phyloP scores from a whole-genome alignment of 2,113 vertebrate genomes.

The Cyanoderma ruficeps region DNA sequence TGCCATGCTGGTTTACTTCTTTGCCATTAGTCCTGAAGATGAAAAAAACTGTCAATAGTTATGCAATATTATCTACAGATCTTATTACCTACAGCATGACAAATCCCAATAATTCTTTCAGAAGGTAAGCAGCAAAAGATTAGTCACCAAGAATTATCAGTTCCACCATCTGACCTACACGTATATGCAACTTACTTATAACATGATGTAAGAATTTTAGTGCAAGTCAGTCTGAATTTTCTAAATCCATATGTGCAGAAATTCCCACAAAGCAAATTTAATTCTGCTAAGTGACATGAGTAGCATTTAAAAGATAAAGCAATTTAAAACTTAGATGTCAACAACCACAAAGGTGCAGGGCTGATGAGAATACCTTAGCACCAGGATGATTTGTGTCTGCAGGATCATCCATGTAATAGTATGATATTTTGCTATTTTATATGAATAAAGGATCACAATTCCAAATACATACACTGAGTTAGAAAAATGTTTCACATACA shows the following conservation, averaged over 20 bases:
- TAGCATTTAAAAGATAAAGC: background rate
- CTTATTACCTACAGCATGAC: background rate
- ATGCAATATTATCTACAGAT: background rate
- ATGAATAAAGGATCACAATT: background rate
- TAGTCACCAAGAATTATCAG: background rate
- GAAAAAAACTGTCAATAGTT: background rate
- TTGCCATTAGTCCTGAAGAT: conserved; percentile 86
- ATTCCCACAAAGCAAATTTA: background rate
- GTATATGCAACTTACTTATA: background rate
- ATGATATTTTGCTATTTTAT: background rate
- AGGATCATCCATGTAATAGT: background rate
- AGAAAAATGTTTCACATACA: background rate
- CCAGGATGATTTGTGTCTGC: background rate
- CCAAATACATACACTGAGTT: background rate
- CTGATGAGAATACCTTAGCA: background rate
- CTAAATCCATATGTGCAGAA: background rate
- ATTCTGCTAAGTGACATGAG: background rate
- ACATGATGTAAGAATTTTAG: background rate
- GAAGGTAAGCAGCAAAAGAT: background rate
- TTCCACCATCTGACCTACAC: background rate
- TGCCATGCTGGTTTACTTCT: conserved; percentile 89
- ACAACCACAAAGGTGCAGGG: background rate
- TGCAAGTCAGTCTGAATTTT: background rate
- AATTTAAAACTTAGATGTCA: background rate
- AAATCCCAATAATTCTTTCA: background rate